Conservation (phyloP, 1,140 invertebrate species). For the Achatina immaculata region DNA sequence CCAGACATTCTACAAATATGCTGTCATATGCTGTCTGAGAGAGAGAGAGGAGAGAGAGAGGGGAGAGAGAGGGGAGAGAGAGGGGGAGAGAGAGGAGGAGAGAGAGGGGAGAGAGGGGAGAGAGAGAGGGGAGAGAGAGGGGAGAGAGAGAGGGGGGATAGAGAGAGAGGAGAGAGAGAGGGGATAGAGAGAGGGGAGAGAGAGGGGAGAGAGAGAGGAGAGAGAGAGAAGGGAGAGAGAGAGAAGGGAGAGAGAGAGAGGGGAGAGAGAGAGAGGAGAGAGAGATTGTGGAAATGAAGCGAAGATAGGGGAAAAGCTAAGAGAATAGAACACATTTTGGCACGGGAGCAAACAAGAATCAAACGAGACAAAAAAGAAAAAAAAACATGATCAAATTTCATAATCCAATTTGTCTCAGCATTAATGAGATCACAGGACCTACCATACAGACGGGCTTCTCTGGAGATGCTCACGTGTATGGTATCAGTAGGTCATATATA, state of each 20-base stretch:
- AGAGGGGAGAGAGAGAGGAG: not conserved
- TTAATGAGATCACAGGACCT: no score
- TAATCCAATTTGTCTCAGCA: no score
- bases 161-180: not conserved
- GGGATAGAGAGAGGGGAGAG: not conserved
- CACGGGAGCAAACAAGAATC: no score
- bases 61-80: not conserved
- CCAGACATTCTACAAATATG: no score
- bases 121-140: not conserved
- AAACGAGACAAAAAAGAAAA: no score
- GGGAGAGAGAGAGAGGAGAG: not conserved
- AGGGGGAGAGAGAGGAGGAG: not conserved
- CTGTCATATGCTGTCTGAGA: no score
- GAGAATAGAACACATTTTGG: no score
- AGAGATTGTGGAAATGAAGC: not conserved
- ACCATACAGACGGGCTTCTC: no score
- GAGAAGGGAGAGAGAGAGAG: not conserved
- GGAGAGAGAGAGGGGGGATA: not conserved
- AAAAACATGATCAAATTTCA: no score
- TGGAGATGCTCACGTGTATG: no score
- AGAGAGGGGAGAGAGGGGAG: not conserved
- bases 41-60: constrained; percentile 23
- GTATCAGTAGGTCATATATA: no score
- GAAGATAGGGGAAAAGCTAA: not conserved
- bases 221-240: not conserved